These are phyloP conservation scores for Phrynosoma blainvillii DNA, from an alignment of 2,113 vertebrate species.

Conservation along the genomic window DNA sequence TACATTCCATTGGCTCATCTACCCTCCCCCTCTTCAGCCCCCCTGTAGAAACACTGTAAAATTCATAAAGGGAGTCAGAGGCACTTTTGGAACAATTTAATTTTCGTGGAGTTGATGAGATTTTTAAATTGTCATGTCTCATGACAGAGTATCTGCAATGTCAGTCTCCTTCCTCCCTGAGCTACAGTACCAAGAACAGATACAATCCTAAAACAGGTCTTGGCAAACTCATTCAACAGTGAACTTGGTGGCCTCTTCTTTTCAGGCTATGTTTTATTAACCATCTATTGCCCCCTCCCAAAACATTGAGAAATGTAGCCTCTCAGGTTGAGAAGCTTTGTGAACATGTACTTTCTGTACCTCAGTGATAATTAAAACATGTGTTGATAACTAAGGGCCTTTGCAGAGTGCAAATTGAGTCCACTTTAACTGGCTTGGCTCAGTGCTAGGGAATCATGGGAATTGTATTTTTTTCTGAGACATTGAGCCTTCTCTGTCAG, in stretches of 20 bases:
- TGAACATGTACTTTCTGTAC: not conserved
- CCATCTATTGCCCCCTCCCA: not conserved
- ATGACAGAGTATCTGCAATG: not conserved
- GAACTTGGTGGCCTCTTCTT: not conserved
- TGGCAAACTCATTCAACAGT: not conserved
- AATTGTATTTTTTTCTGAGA: no score
- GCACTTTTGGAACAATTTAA: conserved; percentile 65
- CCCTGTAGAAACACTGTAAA: conserved; percentile 72
- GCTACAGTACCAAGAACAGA: not conserved
- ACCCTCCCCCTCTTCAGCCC: conserved; percentile 8
- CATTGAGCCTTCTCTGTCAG: no score
- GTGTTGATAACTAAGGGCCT: not conserved
- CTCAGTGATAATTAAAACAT: no score
- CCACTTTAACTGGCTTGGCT: no score
- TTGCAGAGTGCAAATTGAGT: no score
- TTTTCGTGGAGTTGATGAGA: conserved; percentile 57
- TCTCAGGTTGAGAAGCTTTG: not conserved
- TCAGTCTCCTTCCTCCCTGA: not conserved
- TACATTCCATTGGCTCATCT: conserved; percentile 76
- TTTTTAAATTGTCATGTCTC: not conserved
- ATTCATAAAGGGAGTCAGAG: conserved; percentile 69
- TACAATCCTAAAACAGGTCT: not conserved
- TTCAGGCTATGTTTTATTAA: conserved; percentile 3
- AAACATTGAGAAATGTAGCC: not conserved
- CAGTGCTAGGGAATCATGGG: no score